These are phyloP conservation scores for Drosophila lacertosa DNA, from an alignment of 1,140 invertebrate genomes.

Conservation along the genomic window DNA sequence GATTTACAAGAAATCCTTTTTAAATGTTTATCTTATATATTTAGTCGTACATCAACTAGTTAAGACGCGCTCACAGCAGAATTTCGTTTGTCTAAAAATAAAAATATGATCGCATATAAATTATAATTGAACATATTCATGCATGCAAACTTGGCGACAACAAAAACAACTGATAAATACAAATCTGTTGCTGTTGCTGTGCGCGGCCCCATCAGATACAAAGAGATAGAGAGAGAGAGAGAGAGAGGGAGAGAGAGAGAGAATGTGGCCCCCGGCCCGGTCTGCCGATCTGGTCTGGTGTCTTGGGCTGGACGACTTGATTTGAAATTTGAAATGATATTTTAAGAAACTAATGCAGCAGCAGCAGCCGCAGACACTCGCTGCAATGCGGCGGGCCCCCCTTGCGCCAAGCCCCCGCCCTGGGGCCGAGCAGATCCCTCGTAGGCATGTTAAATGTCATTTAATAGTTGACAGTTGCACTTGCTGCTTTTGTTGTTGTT, in stretches of 20 bases:
- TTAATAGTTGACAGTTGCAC: slow-evolving; percentile 82
- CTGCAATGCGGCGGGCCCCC: not conserved
- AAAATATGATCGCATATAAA: slow-evolving; percentile 71
- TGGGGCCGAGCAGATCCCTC: slow-evolving; percentile 18
- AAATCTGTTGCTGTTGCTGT: slow-evolving; percentile 9
- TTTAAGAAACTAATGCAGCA: slow-evolving; percentile 75
- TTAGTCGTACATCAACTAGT: not conserved
- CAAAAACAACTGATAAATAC: slow-evolving; percentile 38
- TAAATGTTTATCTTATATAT: not conserved
- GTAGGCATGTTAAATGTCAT: slow-evolving; percentile 82
- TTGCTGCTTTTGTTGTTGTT: slow-evolving; percentile 59
- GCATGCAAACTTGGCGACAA: slow-evolving; percentile 30
- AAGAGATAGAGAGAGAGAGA: no score
- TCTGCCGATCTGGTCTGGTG: slow-evolving; percentile 23
- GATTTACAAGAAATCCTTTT: no score
- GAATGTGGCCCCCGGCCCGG: no score
- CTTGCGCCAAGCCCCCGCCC: not conserved
- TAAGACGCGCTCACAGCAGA: slow-evolving; percentile 4
- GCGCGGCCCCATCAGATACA: not conserved
- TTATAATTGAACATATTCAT: slow-evolving; percentile 75
- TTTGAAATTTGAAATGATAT: slow-evolving; percentile 81
- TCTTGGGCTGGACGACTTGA: slow-evolving; percentile 67
- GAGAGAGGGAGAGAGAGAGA: no score
- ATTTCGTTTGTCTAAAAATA: slow-evolving; percentile 64
- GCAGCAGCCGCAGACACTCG: slow-evolving; percentile 32